Base-by-base conservation (phyloP, 2,888 invertebrate genomes). In the Cantharis flavilabris region DNA sequence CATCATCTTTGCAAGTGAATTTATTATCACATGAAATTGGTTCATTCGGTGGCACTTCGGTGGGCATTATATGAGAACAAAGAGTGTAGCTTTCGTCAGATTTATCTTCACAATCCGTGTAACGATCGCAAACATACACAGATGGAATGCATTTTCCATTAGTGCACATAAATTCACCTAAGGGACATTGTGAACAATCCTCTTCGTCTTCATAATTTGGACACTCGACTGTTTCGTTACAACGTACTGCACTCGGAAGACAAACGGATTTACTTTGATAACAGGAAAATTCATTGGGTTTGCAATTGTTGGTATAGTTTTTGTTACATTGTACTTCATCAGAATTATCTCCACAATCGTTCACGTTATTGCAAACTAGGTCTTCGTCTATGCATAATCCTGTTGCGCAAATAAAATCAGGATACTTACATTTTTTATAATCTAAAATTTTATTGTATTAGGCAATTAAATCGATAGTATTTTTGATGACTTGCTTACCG, bases 201-300 rank as follows among this genome's bases (percentile, higher is more conserved):
- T 78, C 75, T 84, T 96, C 96, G 81, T 96, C 96, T 76, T 95
- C 94, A 2, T 91, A 92, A 0, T 91, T 90, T 0, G 94, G 93
- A 83, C 96, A 96, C 77, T 96, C 95, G 0, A 90, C 84, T 5
- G 90, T 91, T 13, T 91, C 91, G 88, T 85, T 90, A 87, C 88
- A 92, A 88, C 89, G 89, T 49, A 90, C 90, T 0, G 88, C 86
- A 28, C 83, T 83, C 1, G 91, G 91, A 65, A 92, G 81, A 82
- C 92, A 92, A 74, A 91, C 88, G 73, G 88, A 89, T 7, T 83
- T 85, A 84, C 92, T 89, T 49, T 87, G 84, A 62, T 88, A 86
- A 82, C 92, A 92, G 28, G 87, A 82, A 81, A 89, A 90, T 83
- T 91, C 90, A 81, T 88, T 87, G 1, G 86, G 82, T 0, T 84